Conservation (phyloP, 2,888 invertebrate genomes). For the Agriopis leucophaearia region DNA sequence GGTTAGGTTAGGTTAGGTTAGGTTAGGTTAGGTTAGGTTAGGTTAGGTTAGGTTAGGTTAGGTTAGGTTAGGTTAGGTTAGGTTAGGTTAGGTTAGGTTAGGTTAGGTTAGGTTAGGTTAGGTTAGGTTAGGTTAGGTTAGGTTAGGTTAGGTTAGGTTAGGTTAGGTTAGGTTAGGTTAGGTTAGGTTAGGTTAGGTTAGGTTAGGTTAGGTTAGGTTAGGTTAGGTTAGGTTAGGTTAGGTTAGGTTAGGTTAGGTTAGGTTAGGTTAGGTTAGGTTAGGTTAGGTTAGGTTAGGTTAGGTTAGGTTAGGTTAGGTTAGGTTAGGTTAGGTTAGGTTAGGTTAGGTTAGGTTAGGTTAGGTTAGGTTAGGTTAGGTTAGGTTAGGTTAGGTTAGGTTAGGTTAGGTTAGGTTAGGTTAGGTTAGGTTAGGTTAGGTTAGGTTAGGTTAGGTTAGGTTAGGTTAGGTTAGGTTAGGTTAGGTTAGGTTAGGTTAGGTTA, state of each 20-base stretch:
- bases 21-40: slow-evolving; percentile 15
- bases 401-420: slow-evolving; percentile 21
- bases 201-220: slow-evolving; percentile 30
- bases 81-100: slow-evolving; percentile 39
- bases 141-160: slow-evolving; percentile 36
- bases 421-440: slow-evolving; percentile 21
- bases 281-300: slow-evolving; percentile 37
- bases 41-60: slow-evolving; percentile 20
- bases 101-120: slow-evolving; percentile 38
- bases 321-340: slow-evolving; percentile 1
- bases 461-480: slow-evolving; percentile 21
- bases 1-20: slow-evolving; percentile 14
- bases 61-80: slow-evolving; percentile 24
- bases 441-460: slow-evolving; percentile 21
- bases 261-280: slow-evolving; percentile 34
- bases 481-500: slow-evolving; percentile 21
- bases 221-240: slow-evolving; percentile 35
- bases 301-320: slow-evolving; percentile 26
- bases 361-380: not conserved
- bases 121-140: slow-evolving; percentile 36
- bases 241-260: slow-evolving; percentile 29
- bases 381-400: slow-evolving; percentile 11
- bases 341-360: not conserved
- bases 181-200: slow-evolving; percentile 36
- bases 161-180: slow-evolving; percentile 36